Evolutionary conservation across 2,888 invertebrate genomes (phyloP), one percentile per base, ranked within the genome.

Genomic region (Brenthis hecate): DNA sequence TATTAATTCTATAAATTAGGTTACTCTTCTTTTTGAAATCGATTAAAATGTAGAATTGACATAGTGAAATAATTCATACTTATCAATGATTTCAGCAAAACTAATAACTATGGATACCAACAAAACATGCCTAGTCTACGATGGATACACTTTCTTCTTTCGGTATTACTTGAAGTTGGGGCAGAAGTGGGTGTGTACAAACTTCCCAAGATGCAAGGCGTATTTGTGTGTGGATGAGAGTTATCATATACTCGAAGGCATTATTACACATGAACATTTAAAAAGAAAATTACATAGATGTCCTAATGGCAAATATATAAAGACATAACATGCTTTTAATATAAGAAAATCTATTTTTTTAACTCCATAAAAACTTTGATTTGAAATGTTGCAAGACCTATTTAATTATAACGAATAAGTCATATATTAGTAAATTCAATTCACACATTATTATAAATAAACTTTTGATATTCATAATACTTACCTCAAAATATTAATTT

Each of bases 101-200:
- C 47, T 83, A n/a, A 84, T 86, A 23, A 76, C 78, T 8, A 84
- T 84, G 85, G 75, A 74, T 0, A 80, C 71, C 48, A 84, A 86
- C 0, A 85, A 81, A 53, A 75, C 73, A 0, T 80, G 80, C 53
- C 68, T 85, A 0, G 70, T 85, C 1, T 79, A 77, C 73, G 64
- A 74, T 8, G 86, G 85, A 0, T 83, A 81, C 68, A 85, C 85
- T 0, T 88, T 85, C 74, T 87, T 87, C 80, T 84, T 77, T 63
- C 78, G 86, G 11, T 86, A 88, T 72, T 77, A 75, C 8, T 19
- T 67, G 8, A 68, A 70, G 11, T 51, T 53, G 1, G 86, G 86
- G 1, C 74, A 80, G 23, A 86, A 85, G 67, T 88, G 86, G 86
- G 85, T 84, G 0, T 88, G 88, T 69, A 87, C 85, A 2, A 78